Evolutionary conservation across 2,797 vertebrate species (phyloP).

Genomic region (Arnoldichthys spilopterus): DNA sequence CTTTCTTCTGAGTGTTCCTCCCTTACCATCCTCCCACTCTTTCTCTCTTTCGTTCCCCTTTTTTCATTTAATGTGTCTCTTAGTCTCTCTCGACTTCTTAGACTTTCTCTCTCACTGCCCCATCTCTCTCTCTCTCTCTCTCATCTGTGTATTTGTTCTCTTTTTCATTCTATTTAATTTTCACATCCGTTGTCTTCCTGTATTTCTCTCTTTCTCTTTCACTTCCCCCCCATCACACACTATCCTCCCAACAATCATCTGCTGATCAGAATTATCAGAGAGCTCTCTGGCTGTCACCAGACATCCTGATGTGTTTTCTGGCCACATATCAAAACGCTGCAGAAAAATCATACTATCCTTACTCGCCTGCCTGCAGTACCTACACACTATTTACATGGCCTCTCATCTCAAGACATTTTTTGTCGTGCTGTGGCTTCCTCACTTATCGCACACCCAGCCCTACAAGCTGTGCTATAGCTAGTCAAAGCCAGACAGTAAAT

Average conservation of each 20-base stretch:
- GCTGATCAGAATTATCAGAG: slow-evolving; percentile 42
- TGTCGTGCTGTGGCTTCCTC: neutral
- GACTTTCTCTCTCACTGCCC: neutral
- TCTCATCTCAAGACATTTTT: slow-evolving; percentile 5
- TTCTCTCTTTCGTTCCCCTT: neutral
- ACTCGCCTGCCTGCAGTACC: neutral
- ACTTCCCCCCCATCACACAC: neutral
- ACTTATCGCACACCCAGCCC: neutral
- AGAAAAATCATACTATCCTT: slow-evolving; percentile 8
- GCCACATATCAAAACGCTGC: slow-evolving; percentile 29
- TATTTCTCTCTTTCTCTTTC: neutral
- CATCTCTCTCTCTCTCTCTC: neutral
- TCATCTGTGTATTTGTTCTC: neutral
- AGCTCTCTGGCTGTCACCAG: slow-evolving; percentile 19
- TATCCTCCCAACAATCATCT: slow-evolving; percentile 30
- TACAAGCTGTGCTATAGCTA: neutral
- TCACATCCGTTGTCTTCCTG: neutral
- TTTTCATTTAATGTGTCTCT: neutral
- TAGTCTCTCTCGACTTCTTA: neutral
- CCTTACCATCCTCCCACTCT: neutral
- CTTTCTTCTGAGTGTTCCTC: too few relatives aligned
- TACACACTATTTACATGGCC: slow-evolving; percentile 22
- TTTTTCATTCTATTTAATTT: neutral
- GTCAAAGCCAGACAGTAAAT: slow-evolving; percentile 38
- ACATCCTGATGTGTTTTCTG: slow-evolving; percentile 44